phyloP scores from a whole-genome alignment of 2,888 invertebrate genomes.

The Therioaphis trifolii region DNA sequence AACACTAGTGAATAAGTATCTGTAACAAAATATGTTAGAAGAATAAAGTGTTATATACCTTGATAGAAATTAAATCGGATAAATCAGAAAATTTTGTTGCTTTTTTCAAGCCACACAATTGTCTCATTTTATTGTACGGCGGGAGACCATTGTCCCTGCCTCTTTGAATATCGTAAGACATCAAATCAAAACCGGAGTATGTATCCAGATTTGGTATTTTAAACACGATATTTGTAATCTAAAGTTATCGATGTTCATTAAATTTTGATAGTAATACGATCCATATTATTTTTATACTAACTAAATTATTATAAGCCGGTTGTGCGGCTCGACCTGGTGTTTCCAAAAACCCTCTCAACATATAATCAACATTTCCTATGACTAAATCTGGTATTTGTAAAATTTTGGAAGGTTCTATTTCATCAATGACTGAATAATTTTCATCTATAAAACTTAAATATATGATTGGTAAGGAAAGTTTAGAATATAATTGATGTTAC shows the following conservation, averaged over 20 bases:
- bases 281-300: no score
- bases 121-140: constrained; percentile 48
- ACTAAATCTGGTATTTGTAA: constrained; percentile 36
- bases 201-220: constrained; percentile 43
- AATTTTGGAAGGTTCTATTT: constrained; percentile 37
- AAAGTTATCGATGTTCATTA: no score
- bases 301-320: constrained; percentile 44
- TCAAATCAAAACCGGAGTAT: constrained; percentile 44
- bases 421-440: constrained; percentile 30
- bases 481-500: no score
- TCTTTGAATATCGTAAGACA: constrained; percentile 59
- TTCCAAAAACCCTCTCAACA: constrained; percentile 50
- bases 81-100: constrained; percentile 19
- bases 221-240: constrained; percentile 56
- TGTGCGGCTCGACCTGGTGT: constrained; percentile 30
- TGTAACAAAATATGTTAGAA: no score
- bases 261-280: no score
- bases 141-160: constrained; percentile 54
- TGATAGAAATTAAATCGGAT: constrained; percentile 27
- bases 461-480: no score
- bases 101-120: constrained; percentile 36
- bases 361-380: constrained; percentile 45
- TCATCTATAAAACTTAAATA: constrained; percentile 35
- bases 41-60: no score
- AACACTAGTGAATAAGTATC: no score